Evolutionary conservation across 2,797 vertebrate genomes (phyloP).

Genomic region (Parauchenoglanis punctatus): DNA sequence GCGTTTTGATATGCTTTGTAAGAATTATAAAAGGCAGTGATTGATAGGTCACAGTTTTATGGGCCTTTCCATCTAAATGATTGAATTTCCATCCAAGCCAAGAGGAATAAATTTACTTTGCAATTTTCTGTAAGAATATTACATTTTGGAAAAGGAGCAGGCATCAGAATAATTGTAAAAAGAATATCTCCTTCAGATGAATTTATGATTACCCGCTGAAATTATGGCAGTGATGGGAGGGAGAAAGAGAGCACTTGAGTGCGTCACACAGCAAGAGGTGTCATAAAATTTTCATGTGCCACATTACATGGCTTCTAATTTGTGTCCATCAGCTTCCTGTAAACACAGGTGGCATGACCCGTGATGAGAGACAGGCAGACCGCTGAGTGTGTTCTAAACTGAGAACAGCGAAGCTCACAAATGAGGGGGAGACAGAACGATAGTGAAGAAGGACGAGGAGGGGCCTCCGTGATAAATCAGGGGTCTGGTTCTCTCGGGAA

Average conservation of each 20-base stretch:
- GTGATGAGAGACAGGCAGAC: constrained; percentile 23
- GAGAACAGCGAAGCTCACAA: constrained; percentile 1
- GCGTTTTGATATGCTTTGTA: constrained; percentile 24
- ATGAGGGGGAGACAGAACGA: neutral
- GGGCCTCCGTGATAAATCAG: constrained; percentile 11
- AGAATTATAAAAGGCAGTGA: constrained; percentile 23
- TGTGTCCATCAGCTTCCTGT: constrained; percentile 57
- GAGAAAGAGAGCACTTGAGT: constrained; percentile 13
- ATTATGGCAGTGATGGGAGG: constrained; percentile 37
- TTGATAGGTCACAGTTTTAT: constrained; percentile 30
- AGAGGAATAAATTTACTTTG: constrained; percentile 13
- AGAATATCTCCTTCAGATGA: constrained; percentile 46
- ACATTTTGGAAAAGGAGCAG: neutral
- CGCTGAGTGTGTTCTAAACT: constrained; percentile 15
- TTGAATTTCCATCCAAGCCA: neutral
- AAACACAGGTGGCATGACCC: constrained; percentile 45
- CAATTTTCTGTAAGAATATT: constrained; percentile 30
- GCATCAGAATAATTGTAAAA: constrained; percentile 17
- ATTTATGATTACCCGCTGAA: constrained; percentile 47
- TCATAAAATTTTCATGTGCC: constrained; percentile 64
- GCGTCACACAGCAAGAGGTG: constrained; percentile 57
- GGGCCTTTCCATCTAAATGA: constrained; percentile 11
- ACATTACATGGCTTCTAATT: constrained; percentile 51
- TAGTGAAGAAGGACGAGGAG: neutral
- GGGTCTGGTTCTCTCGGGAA: constrained; percentile 43